A percentile compares a stretch with the other conserved stretches of the same genome.
Conservation (phyloP, 2,888 invertebrate genomes). For the Drosophila mimica region DNA sequence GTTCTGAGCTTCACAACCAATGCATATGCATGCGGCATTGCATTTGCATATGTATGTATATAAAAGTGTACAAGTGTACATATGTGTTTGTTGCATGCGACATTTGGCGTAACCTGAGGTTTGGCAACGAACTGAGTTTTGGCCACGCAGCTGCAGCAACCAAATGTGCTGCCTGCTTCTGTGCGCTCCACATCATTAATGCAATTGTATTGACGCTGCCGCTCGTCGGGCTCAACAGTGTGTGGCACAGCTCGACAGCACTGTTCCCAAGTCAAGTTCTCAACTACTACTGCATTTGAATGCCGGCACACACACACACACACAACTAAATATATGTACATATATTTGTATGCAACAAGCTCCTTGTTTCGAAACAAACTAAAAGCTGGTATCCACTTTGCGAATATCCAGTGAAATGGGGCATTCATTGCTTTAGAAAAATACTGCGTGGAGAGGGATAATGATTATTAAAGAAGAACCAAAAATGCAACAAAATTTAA, state of each 20-base stretch:
- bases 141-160: constrained; percentile 32
- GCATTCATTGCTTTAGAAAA: background rate
- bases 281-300: constrained; percentile 49
- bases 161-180: constrained; percentile 55
- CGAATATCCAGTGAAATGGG: background rate
- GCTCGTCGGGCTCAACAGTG: constrained; percentile 41
- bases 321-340: background rate
- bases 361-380: constrained; percentile 12
- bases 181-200: constrained; percentile 68
- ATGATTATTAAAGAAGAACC: background rate
- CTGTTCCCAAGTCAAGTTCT: constrained; percentile 49
- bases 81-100: background rate
- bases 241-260: constrained; percentile 24
- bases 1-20: constrained; percentile 20
- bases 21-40: constrained; percentile 47
- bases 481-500: background rate
- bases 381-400: background rate
- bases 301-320: constrained; percentile 23
- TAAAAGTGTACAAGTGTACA: background rate
- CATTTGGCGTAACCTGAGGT: constrained; percentile 17
- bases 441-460: too few species aligned
- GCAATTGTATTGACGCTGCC: constrained; percentile 57
- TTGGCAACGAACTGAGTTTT: constrained; percentile 25
- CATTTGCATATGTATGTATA: constrained; percentile 10
- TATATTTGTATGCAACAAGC: constrained; percentile 6